Evolutionary conservation across 1,140 invertebrate species (phyloP).

Genomic region (Leptinotarsa undecemlineata): DNA sequence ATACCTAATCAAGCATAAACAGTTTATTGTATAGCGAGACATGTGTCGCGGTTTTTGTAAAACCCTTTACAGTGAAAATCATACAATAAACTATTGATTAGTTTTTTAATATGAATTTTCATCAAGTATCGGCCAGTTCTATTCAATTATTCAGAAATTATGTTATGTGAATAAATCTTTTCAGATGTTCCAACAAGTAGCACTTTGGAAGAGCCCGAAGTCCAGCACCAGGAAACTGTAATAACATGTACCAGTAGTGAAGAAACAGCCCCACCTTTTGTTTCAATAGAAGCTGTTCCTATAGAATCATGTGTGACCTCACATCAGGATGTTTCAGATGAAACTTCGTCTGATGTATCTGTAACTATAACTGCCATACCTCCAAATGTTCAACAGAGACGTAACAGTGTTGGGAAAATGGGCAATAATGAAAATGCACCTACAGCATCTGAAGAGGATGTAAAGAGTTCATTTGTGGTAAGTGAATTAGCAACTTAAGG

Average conservation of each 20-base stretch:
- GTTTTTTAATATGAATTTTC: no score
- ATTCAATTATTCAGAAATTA: no score
- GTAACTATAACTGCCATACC: slow-evolving; percentile 48
- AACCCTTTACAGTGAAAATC: no score
- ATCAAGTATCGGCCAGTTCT: no score
- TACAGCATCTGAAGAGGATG: background rate
- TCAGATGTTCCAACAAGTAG: slow-evolving; percentile 25
- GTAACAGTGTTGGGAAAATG: slow-evolving; percentile 41
- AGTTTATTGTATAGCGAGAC: no score
- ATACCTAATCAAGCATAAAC: no score
- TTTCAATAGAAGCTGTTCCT: slow-evolving; percentile 31
- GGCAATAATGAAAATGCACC: background rate
- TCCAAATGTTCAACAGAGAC: slow-evolving; percentile 46
- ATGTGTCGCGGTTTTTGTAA: no score
- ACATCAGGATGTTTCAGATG: background rate
- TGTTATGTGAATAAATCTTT: background rate
- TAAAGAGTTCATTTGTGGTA: background rate
- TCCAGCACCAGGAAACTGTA: slow-evolving; percentile 37
- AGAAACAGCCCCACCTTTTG: slow-evolving; percentile 40
- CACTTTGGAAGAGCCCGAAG: slow-evolving; percentile 18
- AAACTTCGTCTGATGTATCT: slow-evolving; percentile 37
- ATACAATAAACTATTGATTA: no score
- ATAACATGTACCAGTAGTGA: slow-evolving; percentile 38
- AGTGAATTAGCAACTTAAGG: background rate
- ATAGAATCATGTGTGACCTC: slow-evolving; percentile 2